These are phyloP conservation scores for Coptodon bakossiorum DNA, from an alignment of 2,113 vertebrate species.

Conservation along the genomic window DNA sequence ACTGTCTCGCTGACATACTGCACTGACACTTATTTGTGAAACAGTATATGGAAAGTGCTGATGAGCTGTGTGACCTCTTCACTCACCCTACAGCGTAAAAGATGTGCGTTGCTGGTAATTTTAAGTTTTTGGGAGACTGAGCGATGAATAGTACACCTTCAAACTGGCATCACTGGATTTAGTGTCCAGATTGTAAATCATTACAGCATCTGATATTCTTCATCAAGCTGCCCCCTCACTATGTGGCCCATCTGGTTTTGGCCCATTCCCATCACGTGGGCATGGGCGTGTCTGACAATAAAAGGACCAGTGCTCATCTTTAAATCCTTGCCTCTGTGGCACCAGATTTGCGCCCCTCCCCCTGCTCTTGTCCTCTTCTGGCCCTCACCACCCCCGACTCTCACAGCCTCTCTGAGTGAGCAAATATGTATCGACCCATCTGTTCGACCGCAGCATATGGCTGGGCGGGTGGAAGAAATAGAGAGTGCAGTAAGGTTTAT, in stretches of 20 bases:
- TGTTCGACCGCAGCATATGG: constrained; percentile 17
- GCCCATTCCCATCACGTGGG: background rate
- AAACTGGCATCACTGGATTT: constrained; percentile 56
- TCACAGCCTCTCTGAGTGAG: constrained; percentile 3
- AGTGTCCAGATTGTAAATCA: constrained; percentile 58
- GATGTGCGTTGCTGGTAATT: background rate
- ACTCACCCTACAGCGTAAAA: background rate
- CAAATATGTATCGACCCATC: constrained; percentile 33
- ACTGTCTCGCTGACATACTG: constrained; percentile 5
- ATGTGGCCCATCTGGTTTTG: background rate
- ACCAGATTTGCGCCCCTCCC: background rate
- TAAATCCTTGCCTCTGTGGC: background rate
- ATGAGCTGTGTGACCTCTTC: background rate
- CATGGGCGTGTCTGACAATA: background rate
- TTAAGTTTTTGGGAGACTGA: background rate
- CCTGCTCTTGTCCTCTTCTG: background rate
- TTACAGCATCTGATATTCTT: constrained; percentile 11
- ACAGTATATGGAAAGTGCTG: background rate
- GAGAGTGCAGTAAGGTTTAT: background rate
- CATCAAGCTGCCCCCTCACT: background rate
- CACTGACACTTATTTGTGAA: background rate
- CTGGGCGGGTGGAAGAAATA: background rate
- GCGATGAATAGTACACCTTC: background rate
- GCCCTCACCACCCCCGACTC: background rate
- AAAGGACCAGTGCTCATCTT: background rate